These are phyloP conservation scores for Helicolenus hilgendorfi DNA, from an alignment of 2,797 vertebrate genomes.

Conservation along the genomic window DNA sequence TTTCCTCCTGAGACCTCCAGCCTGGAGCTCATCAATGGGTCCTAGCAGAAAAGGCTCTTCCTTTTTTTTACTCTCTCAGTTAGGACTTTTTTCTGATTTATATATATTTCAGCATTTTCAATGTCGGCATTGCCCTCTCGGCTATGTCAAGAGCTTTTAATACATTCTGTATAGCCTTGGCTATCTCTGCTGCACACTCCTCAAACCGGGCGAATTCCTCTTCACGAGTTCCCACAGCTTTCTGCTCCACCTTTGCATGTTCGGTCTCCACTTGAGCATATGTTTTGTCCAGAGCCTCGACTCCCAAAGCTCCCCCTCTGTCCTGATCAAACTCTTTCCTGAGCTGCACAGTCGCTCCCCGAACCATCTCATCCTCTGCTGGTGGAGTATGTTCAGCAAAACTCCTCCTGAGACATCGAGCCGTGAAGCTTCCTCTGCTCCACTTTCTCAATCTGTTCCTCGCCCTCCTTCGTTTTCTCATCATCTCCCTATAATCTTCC, in stretches of 20 bases:
- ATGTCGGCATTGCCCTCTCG: slow-evolving; percentile 17
- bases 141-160: slow-evolving; percentile 28
- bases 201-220: neutral
- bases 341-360: slow-evolving; percentile 30
- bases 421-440: slow-evolving; percentile 69
- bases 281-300: neutral
- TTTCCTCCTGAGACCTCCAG: slow-evolving; percentile 15
- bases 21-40: slow-evolving; percentile 30
- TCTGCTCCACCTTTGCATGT: neutral
- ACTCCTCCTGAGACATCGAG: slow-evolving; percentile 61
- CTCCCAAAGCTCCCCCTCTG: slow-evolving; percentile 34
- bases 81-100: slow-evolving; percentile 2
- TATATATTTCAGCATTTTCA: slow-evolving; percentile 27
- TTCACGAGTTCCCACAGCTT: neutral
- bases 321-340: slow-evolving; percentile 40
- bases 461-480: slow-evolving; percentile 43
- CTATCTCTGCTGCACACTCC: slow-evolving; percentile 18
- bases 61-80: slow-evolving; percentile 24
- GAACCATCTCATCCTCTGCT: slow-evolving; percentile 34
- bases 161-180: slow-evolving; percentile 6
- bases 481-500: slow-evolving; percentile 42
- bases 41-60: slow-evolving; percentile 7
- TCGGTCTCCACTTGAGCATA: neutral
- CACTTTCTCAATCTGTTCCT: slow-evolving; percentile 69
- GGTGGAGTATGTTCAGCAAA: slow-evolving; percentile 39